These are phyloP conservation scores for Brachyistius frenatus DNA, from an alignment of 2,113 vertebrate genomes.

Conservation along the genomic window DNA sequence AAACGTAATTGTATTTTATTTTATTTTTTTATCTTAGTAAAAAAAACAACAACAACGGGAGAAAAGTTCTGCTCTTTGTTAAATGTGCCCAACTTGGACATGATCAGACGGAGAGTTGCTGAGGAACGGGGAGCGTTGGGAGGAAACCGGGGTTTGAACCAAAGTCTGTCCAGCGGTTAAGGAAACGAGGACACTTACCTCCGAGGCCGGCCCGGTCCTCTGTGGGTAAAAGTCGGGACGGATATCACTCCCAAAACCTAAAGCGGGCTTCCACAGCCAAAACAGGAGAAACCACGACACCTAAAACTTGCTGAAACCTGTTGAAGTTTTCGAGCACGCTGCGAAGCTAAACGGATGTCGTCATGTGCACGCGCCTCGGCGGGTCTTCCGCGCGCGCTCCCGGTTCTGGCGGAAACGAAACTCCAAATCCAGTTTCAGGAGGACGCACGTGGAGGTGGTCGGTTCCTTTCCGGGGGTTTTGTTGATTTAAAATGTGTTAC, in stretches of 20 bases:
- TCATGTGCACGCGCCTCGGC: conserved; percentile 51
- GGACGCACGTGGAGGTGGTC: too few relatives aligned
- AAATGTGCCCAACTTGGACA: background rate
- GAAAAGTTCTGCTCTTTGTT: background rate
- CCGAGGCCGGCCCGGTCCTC: background rate
- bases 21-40: background rate
- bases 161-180: background rate
- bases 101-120: background rate
- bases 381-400: background rate
- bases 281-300: background rate
- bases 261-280: background rate
- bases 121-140: background rate
- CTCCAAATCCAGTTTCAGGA: too few relatives aligned
- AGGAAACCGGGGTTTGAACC: background rate
- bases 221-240: background rate
- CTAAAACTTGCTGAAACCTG: background rate
- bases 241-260: background rate
- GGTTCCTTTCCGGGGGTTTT: too few relatives aligned
- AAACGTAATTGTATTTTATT: background rate
- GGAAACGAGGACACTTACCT: conserved; percentile 42
- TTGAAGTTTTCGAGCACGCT: conserved; percentile 21
- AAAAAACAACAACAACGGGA: too few relatives aligned
- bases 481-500: too few relatives aligned
- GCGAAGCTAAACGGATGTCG: background rate
- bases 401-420: too few relatives aligned